Base-by-base conservation (phyloP, 2,113 vertebrate species). In the Oryzias melastigma region DNA sequence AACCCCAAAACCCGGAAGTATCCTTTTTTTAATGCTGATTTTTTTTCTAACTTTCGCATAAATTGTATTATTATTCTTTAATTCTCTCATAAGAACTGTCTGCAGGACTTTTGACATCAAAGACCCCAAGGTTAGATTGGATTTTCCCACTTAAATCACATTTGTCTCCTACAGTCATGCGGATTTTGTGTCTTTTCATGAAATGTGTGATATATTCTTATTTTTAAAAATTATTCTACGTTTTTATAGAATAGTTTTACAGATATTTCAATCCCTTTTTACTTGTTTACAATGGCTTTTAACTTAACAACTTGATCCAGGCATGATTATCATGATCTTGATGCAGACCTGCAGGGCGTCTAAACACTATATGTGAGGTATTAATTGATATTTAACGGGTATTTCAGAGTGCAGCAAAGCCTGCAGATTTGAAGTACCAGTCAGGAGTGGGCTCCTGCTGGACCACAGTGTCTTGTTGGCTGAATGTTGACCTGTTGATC, bases 351-450 rank as follows among this genome's bases (percentile, higher is more conserved):
- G 25, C 25, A 27, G 5, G 25, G 5, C 25, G 5, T 27, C 25
- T 52, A 18, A 6, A 19, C 27, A 20, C 10, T 12, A 12, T 14
- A 17, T n/a, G 4, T 57, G 7, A 40, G 0, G 45, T 10, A 46
- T 6, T 1, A 15, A 10, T 42, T 3, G 2, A 2, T 71, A 19
- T 60, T 22, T 46, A 25, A 25, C 66, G 52, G 14, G 20, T 62
- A 52, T 82, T 85, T 4, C 87, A 92, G 97, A 94, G 94, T 83
- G 89, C 90, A 49, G 92, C 93, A 52, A 97, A 93, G 62, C 96
- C 97, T 27, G 95, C 95, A 74, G 97, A 98, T 14, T 98, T 95
- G 95, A 97, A 94, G 73, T 98, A 97, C 22, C 95, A 97, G 73
- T 88, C 75, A n/a, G 86, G 91, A 42, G 73, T 95, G 0, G 93